phyloP scores from a whole-genome alignment of 2,888 invertebrate genomes.

The Ditylenchus weischeri region DNA sequence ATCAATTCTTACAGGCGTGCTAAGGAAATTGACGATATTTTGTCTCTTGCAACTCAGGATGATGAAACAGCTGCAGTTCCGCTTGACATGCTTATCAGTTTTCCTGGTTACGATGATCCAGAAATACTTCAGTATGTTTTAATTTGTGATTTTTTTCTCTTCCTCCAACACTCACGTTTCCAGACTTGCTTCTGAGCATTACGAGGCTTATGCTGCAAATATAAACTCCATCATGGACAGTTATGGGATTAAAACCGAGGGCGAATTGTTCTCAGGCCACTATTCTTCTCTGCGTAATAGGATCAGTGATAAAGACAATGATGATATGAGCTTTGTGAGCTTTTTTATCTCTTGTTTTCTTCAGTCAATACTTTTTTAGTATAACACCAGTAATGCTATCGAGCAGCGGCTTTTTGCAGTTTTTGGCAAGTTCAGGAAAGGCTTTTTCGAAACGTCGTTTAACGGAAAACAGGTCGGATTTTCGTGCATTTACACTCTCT shows the following conservation, averaged over 20 bases:
- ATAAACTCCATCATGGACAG: constrained; percentile 31
- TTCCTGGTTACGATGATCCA: constrained; percentile 19
- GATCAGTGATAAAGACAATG: constrained; percentile 53
- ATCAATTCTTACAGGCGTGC: constrained; percentile 17
- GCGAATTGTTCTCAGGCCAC: constrained; percentile 48
- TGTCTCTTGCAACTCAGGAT: constrained; percentile 20
- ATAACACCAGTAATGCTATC: constrained; percentile 51
- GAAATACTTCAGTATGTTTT: constrained; percentile 1
- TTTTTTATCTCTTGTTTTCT: neutral
- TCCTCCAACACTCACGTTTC: too few relatives aligned
- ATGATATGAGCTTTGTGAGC: constrained; percentile 53
- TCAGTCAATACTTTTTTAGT: constrained; percentile 22
- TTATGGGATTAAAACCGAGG: constrained; percentile 50
- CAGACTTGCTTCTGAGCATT: constrained; percentile 21
- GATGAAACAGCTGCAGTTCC: constrained; percentile 23
- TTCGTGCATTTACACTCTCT: too few relatives aligned
- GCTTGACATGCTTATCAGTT: constrained; percentile 18
- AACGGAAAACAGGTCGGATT: constrained; percentile 6
- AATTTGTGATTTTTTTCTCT: too few relatives aligned
- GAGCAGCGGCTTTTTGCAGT: constrained; percentile 43
- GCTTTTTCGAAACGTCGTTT: constrained; percentile 33
- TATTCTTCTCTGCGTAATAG: constrained; percentile 47
- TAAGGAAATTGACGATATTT: constrained; percentile 29
- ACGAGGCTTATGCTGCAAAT: constrained; percentile 30
- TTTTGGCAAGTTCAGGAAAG: constrained; percentile 26